Conservation (phyloP, 1,140 invertebrate species). For the Scaptomyza pallida region DNA sequence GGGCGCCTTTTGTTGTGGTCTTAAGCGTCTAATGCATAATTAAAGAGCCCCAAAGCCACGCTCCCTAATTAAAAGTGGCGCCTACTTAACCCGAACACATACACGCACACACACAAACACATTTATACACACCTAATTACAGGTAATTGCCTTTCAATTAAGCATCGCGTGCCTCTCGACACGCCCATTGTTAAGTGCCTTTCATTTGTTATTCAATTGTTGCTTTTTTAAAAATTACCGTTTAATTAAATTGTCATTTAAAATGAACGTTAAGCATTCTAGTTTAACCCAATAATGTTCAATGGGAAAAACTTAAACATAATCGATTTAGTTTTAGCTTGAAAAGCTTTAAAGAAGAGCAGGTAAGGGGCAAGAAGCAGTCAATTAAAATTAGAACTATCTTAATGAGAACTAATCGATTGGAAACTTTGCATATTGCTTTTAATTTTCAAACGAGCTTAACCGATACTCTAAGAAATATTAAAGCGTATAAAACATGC, state of each 20-base stretch:
- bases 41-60: conserved; percentile 43
- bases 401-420: too few species aligned
- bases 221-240: not conserved
- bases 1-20: conserved; percentile 39
- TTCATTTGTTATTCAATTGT: conserved; percentile 12
- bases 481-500: too few species aligned
- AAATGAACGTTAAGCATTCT: not conserved
- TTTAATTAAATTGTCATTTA: conserved; percentile 1
- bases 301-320: not conserved
- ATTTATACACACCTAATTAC: conserved; percentile 67
- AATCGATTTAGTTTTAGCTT: too few species aligned
- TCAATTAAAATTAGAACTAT: too few species aligned
- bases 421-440: too few species aligned
- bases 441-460: too few species aligned
- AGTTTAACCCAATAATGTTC: too few species aligned
- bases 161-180: conserved; percentile 54
- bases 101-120: conserved; percentile 35
- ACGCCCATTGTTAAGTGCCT: conserved; percentile 27
- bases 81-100: conserved; percentile 53
- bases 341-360: too few species aligned
- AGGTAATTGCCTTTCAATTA: conserved; percentile 80
- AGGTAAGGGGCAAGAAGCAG: too few species aligned
- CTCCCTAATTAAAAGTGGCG: conserved; percentile 69
- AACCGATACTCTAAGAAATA: too few species aligned
- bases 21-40: conserved; percentile 68